Conservation (phyloP, 2,113 vertebrate genomes). For the Empidonax alnorum region DNA sequence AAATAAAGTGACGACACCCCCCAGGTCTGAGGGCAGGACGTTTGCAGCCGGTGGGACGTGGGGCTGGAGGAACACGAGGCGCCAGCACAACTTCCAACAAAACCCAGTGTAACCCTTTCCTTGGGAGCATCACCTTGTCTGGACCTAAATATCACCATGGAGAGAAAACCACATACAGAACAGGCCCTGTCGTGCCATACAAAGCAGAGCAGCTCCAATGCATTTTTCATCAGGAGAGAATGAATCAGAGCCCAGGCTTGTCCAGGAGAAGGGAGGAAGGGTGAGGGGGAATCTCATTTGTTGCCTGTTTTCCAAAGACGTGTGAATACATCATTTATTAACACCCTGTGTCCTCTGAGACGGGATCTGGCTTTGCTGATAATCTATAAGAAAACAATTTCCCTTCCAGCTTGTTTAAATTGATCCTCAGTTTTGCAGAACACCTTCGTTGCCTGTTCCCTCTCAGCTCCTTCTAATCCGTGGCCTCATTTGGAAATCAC, state of each 20-base stretch:
- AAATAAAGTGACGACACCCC: no score
- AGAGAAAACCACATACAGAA: not conserved
- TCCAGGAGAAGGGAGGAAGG: not conserved
- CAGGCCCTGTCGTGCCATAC: not conserved
- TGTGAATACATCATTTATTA: not conserved
- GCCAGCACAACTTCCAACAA: not conserved
- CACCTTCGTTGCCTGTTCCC: not conserved
- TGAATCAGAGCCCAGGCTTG: not conserved
- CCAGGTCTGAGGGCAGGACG: not conserved
- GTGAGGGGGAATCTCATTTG: not conserved
- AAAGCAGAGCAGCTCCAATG: not conserved
- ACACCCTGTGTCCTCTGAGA: not conserved
- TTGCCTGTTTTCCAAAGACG: not conserved
- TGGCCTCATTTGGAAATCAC: not conserved
- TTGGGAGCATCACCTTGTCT: not conserved
- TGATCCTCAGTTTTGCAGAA: not conserved
- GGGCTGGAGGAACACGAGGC: not conserved
- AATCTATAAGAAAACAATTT: conserved; percentile 12
- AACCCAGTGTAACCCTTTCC: not conserved
- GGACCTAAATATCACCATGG: not conserved
- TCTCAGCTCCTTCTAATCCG: not conserved
- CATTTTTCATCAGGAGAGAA: not conserved
- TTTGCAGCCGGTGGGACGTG: not conserved
- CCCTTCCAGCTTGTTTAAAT: not conserved
- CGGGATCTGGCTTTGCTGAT: not conserved